Conservation (phyloP, 2,113 vertebrate species). For the Philantomba maxwellii region DNA sequence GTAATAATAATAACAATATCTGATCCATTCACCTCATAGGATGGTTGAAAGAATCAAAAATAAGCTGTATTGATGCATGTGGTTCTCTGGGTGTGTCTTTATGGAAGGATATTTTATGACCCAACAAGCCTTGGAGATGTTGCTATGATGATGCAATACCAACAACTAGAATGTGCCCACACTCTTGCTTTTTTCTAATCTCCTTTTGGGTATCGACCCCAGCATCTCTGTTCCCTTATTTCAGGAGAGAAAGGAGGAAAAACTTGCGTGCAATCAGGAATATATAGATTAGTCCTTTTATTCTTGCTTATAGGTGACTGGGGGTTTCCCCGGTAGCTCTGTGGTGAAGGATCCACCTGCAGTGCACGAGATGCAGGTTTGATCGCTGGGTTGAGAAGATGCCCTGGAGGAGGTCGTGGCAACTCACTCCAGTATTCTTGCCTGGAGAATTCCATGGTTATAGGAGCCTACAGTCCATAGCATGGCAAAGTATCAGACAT, state of each 20-base stretch:
- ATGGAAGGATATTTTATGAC: not conserved
- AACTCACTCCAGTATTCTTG: not conserved
- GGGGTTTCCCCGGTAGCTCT: not conserved
- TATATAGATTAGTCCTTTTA: not conserved
- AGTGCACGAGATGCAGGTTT: not conserved
- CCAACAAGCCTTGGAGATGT: not conserved
- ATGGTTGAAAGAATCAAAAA: not conserved
- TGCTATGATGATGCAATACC: rapidly evolving
- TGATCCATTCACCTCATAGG: too few relatives aligned
- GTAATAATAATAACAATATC: not conserved
- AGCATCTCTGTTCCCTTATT: not conserved
- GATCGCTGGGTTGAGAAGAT: not conserved
- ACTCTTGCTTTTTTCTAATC: not conserved
- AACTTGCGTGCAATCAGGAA: not conserved
- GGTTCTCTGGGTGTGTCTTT: not conserved
- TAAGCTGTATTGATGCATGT: too few relatives aligned
- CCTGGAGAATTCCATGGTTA: not conserved
- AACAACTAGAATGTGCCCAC: too few relatives aligned
- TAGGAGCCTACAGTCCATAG: not conserved
- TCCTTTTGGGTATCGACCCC: not conserved
- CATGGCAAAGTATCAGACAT: not conserved
- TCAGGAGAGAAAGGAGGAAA: not conserved
- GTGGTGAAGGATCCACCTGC: not conserved
- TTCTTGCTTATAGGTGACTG: not conserved
- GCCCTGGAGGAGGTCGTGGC: not conserved